These are phyloP conservation scores for Siniperca chuatsi DNA, from an alignment of 2,113 vertebrate species.

Conservation along the genomic window DNA sequence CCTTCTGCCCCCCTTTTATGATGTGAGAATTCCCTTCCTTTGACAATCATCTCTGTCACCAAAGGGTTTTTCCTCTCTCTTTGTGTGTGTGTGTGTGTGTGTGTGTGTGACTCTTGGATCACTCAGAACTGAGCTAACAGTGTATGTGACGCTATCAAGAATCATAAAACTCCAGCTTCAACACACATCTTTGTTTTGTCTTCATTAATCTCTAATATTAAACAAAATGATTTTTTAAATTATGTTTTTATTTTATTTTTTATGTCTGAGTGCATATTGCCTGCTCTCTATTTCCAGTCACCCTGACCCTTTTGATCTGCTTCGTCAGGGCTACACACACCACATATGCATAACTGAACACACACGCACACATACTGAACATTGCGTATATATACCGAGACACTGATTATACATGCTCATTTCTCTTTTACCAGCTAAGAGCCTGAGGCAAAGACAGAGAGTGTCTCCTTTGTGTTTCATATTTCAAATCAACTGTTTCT, in stretches of 20 bases:
- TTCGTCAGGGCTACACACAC: constrained; percentile 14
- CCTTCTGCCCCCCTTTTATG: not conserved
- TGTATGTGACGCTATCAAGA: not conserved
- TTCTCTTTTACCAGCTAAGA: constrained; percentile 17
- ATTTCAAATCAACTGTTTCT: not conserved
- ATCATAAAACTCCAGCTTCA: not conserved
- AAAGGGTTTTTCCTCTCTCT: not conserved
- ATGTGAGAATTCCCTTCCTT: not conserved
- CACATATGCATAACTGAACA: not conserved
- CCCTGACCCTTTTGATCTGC: constrained; percentile 20
- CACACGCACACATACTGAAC: not conserved
- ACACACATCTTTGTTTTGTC: not conserved
- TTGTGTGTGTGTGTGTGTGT: not conserved
- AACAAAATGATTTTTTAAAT: not conserved
- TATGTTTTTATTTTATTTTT: too few relatives aligned
- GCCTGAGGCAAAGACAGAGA: constrained; percentile 43
- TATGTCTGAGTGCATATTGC: not conserved
- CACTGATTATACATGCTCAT: constrained; percentile 8
- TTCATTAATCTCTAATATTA: constrained; percentile 5
- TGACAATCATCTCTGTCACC: constrained; percentile 31
- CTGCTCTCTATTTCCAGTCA: not conserved
- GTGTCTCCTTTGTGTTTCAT: constrained; percentile 15
- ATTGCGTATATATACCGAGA: not conserved
- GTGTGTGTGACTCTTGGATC: constrained; percentile 12
- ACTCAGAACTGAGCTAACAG: constrained; percentile 7